Evolutionary conservation across 1,140 invertebrate species (phyloP), one percentile per base, ranked within the genome.

Genomic region (Bombus pyrosoma): DNA sequence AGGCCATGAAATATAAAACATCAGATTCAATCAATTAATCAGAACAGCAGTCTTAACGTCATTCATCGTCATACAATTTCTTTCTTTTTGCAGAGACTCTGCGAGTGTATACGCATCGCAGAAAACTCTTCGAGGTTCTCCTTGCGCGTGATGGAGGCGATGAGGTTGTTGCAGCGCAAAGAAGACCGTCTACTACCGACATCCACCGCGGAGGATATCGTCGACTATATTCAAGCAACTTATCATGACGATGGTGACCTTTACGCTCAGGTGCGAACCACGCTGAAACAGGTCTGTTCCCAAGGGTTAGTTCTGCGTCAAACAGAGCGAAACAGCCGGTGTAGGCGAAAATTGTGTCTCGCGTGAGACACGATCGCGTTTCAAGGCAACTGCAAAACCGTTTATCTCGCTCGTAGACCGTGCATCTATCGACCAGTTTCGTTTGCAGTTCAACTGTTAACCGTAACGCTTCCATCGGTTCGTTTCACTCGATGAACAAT

Each of bases 191-290:
- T 47, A 32, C 28, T 82, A 12, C 37, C 59, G 3, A 88, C 83
- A 1, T 91, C 85, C 28, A 75, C 57, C 28, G 69, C 57, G 3
- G 79, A 89, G 13, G 92, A 93, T 15, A 91, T 93, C 66, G 87
- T 89, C 64, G 64, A 87, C 8, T 92, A 91, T n/a, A 89, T 93
- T 34, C 64, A 76, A 3, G 15, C 25, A 3, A 88, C 93, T 78
- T 93, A 92, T 81, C 64, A 59, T 4, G 69, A 73, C 75, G 89
- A 93, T 47, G 92, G 92, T 34, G 92, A 93, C 39, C 80, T 93
- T 88, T 89, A 91, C 9, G 86, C 92, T 41, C 92, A 93, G 77
- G 91, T 93, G 76, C 91, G 88, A 77, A 93, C 91, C 32, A 81
- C 80, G 25, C 80, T 93, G 72, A 90, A 87, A 85, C 87, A 88